Evolutionary conservation across 2,113 vertebrate genomes (phyloP).

Genomic region (Crotalus horridus): DNA sequence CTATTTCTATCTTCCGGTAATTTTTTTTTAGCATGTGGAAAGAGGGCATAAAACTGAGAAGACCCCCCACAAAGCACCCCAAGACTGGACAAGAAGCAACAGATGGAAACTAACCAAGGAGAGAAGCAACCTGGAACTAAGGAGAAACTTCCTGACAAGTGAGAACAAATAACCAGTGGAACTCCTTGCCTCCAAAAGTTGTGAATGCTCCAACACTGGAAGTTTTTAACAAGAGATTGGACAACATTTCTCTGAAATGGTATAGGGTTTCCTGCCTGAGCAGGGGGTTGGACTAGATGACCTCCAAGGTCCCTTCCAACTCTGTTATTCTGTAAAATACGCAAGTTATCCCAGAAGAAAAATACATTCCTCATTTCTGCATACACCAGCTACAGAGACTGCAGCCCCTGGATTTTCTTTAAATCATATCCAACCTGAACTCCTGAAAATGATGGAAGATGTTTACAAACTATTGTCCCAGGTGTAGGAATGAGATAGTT

Average conservation of each 20-base stretch:
- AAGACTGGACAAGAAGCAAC: too few relatives aligned
- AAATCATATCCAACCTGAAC: background rate
- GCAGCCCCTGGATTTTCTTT: background rate
- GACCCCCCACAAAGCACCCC: background rate
- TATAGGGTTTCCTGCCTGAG: too few relatives aligned
- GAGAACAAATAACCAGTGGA: too few relatives aligned
- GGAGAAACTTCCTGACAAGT: too few relatives aligned
- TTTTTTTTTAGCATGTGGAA: background rate
- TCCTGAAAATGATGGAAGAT: background rate
- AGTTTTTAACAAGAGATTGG: too few relatives aligned
- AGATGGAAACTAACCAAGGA: too few relatives aligned
- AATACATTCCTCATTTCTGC: background rate
- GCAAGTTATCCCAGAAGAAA: background rate
- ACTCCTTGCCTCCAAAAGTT: too few relatives aligned
- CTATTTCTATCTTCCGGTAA: background rate
- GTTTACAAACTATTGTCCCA: background rate
- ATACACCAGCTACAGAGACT: background rate
- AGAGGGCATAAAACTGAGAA: background rate
- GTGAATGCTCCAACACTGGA: too few relatives aligned
- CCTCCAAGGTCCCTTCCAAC: too few relatives aligned
- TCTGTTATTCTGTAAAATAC: background rate
- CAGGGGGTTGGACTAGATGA: too few relatives aligned
- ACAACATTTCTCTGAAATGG: too few relatives aligned
- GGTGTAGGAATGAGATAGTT: background rate
- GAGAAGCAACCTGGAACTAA: too few relatives aligned